Evolutionary conservation across 2,113 vertebrate species (phyloP).

Genomic region (Rallus limicola): DNA sequence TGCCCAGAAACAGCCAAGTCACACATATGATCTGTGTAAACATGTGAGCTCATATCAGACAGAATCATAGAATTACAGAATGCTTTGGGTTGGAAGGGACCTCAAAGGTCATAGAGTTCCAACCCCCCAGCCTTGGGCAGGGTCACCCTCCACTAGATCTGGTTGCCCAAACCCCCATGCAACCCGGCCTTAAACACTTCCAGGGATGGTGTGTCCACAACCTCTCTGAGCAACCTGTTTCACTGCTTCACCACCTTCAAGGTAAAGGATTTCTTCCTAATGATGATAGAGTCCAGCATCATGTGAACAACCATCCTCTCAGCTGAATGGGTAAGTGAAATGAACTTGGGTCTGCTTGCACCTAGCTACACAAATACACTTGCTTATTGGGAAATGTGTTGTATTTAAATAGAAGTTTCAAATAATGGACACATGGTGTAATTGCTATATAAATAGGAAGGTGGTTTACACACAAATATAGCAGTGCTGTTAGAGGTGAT

Average conservation of each 20-base stretch:
- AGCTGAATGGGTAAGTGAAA: background rate
- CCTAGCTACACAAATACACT: background rate
- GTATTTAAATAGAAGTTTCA: background rate
- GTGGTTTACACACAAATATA: conserved; percentile 50
- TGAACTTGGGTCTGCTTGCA: background rate
- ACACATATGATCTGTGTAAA: fast-evolving
- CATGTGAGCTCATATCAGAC: background rate
- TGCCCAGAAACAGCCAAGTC: background rate
- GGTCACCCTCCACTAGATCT: too few species aligned
- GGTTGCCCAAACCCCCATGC: too few species aligned
- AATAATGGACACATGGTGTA: background rate
- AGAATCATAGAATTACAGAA: too few species aligned
- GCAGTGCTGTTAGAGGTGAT: conserved; percentile 26
- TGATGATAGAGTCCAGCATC: background rate
- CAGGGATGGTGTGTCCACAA: too few species aligned
- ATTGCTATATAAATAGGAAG: conserved; percentile 37
- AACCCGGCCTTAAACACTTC: too few species aligned
- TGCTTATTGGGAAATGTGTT: background rate
- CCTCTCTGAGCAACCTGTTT: too few species aligned
- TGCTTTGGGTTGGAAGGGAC: too few species aligned
- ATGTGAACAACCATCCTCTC: background rate
- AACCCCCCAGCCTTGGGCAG: too few species aligned
- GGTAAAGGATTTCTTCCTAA: too few species aligned
- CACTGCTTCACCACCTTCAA: too few species aligned
- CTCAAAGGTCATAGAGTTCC: too few species aligned